Evolutionary conservation across 2,888 invertebrate genomes (phyloP), one percentile per base, ranked within the genome.

Genomic region (Cyaniris semiargus): DNA sequence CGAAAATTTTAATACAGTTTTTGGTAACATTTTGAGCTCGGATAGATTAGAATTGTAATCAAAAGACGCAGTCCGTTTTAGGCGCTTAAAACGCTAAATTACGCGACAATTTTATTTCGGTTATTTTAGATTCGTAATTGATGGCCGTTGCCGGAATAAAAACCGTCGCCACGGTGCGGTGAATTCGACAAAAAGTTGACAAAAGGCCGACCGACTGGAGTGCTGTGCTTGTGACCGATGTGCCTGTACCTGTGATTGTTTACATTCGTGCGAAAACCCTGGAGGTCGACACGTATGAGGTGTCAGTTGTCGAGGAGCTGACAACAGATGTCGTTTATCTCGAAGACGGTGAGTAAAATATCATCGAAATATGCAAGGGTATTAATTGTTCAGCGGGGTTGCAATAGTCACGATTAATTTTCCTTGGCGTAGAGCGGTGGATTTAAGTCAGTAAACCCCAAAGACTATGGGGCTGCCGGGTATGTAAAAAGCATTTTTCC

Each of bases 271-370:
- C 74, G 77, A 75, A 81, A 84, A 92, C 91, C 90, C 94, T 94
- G 94, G 94, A 93, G 93, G 88, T 84, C 91, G 90, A 93, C 86
- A 90, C 93, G 86, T 91, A 93, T 92, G 92, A 93, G 78, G 90
- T 91, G 91, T 93, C 94, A 91, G 94, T 94, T 92, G 92, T 86
- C 90, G 90, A 92, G 87, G 89, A 93, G 92, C 92, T 94, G 93
- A 94, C 94, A 91, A 94, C 94, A 92, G 94, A 94, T 94, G 94
- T 92, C 90, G 90, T 88, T 86, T 89, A 89, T 81, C 87, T 88
- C 85, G 93, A 93, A 86, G 86, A 82, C 88, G 94, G 94, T 94
- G 83, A 94, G 94, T 56, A 15, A 66, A 56, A 34, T 18, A 53
- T 71, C 44, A 18, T 60, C 38, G 13, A 23, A 23, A 60, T 23